Base-by-base conservation (phyloP, 2,888 invertebrate genomes). In the Cynaeus angustus region DNA sequence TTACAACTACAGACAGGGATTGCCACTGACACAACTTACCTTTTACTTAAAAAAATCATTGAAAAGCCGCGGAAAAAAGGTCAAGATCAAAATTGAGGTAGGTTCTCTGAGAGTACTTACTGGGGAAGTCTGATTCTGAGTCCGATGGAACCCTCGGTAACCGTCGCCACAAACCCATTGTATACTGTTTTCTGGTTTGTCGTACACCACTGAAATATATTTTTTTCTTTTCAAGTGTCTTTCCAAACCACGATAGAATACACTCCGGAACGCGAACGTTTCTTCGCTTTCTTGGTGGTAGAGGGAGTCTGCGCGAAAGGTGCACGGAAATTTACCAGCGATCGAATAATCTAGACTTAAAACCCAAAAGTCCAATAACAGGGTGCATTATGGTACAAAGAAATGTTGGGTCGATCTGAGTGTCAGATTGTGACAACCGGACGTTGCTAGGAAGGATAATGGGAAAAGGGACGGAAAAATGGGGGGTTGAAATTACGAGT, bases 11-110 rank as follows among this genome's bases (percentile, higher is more conserved):
- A 21, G 21, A 21, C 21, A 21, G 21, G 2, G n/a, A n/a, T n/a
- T n/a, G n/a, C n/a, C n/a, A n/a, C n/a, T n/a, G 21, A 21, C 21
- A 21, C 21, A 21, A 21, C 21, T 21, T 21, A 21, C 21, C 21
- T 21, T 1, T 4, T 21, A 4, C 21, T 21, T 21, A 21, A 1
- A 21, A 21, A 21, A 21, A 21, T 21, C 21, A 21, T 1, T 1
- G 21, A 33, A 33, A 33, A 33, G n/a, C 33, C 33, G n/a, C 33
- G 33, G 7, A 33, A 33, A 62, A 68, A 52, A 61, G 66, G 70
- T 70, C 70, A 66, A 66, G 70, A 53, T 66, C 58, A 59, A 65
- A 46, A 68, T 68, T 68, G 68, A 68, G 68, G 68, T 62, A 68
- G 68, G 61, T 68, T 61, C 46, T 58, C 56, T 12, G 16, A 37